A percentile compares a stretch with the other conserved stretches of the same genome.
These are phyloP conservation scores for Morone saxatilis DNA, from an alignment of 2,113 vertebrate genomes.

Conservation along the genomic window DNA sequence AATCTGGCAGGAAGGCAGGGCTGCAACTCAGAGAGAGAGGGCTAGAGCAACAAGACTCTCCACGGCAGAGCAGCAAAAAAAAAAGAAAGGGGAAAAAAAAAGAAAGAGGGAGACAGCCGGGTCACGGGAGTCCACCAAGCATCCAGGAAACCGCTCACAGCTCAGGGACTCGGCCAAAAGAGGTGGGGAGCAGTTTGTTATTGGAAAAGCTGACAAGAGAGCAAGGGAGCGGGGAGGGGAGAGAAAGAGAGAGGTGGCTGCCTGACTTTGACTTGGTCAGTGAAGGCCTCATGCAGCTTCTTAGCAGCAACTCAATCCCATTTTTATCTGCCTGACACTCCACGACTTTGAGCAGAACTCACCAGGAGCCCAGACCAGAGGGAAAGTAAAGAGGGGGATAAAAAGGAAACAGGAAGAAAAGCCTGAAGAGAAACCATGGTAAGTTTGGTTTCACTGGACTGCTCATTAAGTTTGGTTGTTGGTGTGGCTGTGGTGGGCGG, in stretches of 20 bases:
- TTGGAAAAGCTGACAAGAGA: slow-evolving; percentile 92
- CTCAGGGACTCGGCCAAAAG: slow-evolving; percentile 52
- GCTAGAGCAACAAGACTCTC: slow-evolving; percentile 36
- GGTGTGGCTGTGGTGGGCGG: slow-evolving; percentile 51
- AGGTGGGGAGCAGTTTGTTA: slow-evolving; percentile 79
- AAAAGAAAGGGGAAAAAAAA: background rate
- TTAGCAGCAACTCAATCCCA: slow-evolving; percentile 65
- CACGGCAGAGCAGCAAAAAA: slow-evolving; percentile 21
- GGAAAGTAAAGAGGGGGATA: background rate
- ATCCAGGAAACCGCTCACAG: slow-evolving; percentile 63
- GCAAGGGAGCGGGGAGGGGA: slow-evolving; percentile 40
- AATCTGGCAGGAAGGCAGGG: slow-evolving; percentile 88
- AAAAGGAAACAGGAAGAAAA: slow-evolving; percentile 35
- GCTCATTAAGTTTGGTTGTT: slow-evolving; percentile 21
- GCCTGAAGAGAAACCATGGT: slow-evolving; percentile 74
- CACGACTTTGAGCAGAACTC: slow-evolving; percentile 40
- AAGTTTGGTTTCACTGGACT: slow-evolving; percentile 48
- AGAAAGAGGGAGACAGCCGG: slow-evolving; percentile 30
- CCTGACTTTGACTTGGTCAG: slow-evolving; percentile 83
- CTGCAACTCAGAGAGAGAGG: slow-evolving; percentile 35
- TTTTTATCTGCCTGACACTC: slow-evolving; percentile 65
- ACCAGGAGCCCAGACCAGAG: slow-evolving; percentile 6
- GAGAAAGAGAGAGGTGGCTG: slow-evolving; percentile 75
- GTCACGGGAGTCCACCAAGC: slow-evolving; percentile 59
- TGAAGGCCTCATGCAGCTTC: slow-evolving; percentile 80